Conservation (phyloP, 92 coral and sea anemone genomes). For the Micromussa lordhowensis region DNA sequence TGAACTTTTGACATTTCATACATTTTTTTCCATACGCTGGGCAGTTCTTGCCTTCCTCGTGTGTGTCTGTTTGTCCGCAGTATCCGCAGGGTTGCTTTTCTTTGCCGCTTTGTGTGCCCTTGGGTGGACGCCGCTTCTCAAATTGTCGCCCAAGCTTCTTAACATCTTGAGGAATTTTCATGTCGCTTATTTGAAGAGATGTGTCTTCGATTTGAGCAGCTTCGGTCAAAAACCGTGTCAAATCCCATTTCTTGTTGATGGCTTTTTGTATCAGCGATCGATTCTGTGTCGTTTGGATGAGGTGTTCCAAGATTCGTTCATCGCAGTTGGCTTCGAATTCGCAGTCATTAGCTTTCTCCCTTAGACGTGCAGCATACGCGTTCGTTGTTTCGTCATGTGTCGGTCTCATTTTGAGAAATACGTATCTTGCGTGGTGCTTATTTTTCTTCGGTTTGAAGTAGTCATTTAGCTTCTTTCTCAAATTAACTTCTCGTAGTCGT, state of each 20-base stretch:
- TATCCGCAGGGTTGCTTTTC: background rate
- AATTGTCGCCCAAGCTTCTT: background rate
- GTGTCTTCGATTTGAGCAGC: slow-evolving; percentile 72
- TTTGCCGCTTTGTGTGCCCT: background rate
- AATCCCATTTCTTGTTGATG: slow-evolving; percentile 72
- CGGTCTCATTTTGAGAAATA: too few species aligned
- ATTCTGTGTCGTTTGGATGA: slow-evolving; percentile 67
- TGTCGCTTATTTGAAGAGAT: slow-evolving; percentile 61
- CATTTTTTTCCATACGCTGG: slow-evolving; percentile 60
- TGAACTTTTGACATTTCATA: slow-evolving; percentile 63
- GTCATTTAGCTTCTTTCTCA: too few species aligned
- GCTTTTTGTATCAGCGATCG: too few species aligned
- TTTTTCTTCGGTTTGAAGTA: too few species aligned
- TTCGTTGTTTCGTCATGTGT: too few species aligned
- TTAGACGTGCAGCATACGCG: slow-evolving; percentile 41
- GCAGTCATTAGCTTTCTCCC: too few species aligned
- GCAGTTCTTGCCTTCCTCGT: slow-evolving; percentile 17
- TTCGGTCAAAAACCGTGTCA: slow-evolving; percentile 39
- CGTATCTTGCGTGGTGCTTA: too few species aligned
- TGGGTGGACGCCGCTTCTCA: background rate
- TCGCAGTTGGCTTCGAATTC: slow-evolving; percentile 61
- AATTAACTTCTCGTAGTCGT: too few species aligned
- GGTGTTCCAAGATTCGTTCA: slow-evolving; percentile 57
- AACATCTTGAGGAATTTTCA: slow-evolving; percentile 50
- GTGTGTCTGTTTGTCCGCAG: background rate